Evolutionary conservation across 1,140 invertebrate genomes (phyloP).

Genomic region (Zaprionus vittiger): DNA sequence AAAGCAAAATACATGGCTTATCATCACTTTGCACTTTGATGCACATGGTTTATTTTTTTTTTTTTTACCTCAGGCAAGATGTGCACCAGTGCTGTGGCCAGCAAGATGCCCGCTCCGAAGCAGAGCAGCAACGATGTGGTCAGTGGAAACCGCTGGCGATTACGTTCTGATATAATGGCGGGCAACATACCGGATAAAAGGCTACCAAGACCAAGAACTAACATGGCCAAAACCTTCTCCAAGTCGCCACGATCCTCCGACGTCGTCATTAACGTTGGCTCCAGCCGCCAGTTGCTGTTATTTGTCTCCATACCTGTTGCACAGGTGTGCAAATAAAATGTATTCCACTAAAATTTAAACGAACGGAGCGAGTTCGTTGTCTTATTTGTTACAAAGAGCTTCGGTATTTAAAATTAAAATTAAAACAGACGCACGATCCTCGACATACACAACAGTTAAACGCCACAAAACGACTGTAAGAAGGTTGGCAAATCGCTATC

Average conservation of each 20-base stretch:
- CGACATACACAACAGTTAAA: neutral
- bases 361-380: conserved; percentile 47
- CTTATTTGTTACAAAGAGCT: conserved; percentile 5
- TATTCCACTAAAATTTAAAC: conserved; percentile 25
- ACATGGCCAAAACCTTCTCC: conserved; percentile 90
- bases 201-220: conserved; percentile 88
- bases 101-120: conserved; percentile 93
- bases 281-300: conserved; percentile 16
- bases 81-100: conserved; percentile 92
- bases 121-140: conserved; percentile 89
- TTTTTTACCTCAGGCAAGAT: conserved; percentile 91
- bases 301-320: conserved; percentile 25
- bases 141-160: conserved; percentile 86
- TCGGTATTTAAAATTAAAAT: conserved; percentile 37
- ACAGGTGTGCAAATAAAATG: conserved; percentile 40
- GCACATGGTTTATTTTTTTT: neutral
- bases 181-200: conserved; percentile 89
- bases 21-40: conserved; percentile 5
- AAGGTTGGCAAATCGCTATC: conserved; percentile 21
- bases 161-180: conserved; percentile 86
- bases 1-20: neutral
- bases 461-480: conserved; percentile 17
- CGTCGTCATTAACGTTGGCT: neutral
- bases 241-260: conserved; percentile 66
- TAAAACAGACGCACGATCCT: conserved; percentile 4